phyloP scores from a whole-genome alignment of 2,797 vertebrate genomes.

The Sternarchorhynchus goeldii region DNA sequence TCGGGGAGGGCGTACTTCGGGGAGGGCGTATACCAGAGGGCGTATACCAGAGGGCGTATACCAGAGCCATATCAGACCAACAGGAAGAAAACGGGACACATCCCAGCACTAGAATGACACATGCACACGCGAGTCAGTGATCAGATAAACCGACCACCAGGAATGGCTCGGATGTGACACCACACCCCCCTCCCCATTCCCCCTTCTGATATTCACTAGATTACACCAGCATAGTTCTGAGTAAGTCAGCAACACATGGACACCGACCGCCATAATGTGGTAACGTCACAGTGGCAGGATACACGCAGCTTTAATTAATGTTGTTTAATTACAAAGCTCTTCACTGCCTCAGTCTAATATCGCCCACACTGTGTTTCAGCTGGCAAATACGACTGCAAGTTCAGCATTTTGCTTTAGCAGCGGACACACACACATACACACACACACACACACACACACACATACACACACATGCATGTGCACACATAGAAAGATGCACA shows the following conservation, averaged over 20 bases:
- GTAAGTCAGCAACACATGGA: slow-evolving; percentile 18
- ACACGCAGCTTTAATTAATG: slow-evolving; percentile 51
- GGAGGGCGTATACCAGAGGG: too few relatives aligned
- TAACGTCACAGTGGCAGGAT: slow-evolving; percentile 30
- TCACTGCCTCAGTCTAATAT: slow-evolving; percentile 45
- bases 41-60: too few relatives aligned
- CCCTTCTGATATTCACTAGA: slow-evolving; percentile 4
- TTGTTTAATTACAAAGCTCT: slow-evolving; percentile 53
- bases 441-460: slow-evolving; percentile 47
- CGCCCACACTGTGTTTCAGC: slow-evolving; percentile 43
- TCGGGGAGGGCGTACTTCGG: too few relatives aligned
- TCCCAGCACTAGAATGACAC: too few relatives aligned
- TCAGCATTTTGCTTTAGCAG: slow-evolving; percentile 49
- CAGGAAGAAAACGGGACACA: too few relatives aligned
- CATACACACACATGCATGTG: slow-evolving; percentile 16
- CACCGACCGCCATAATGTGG: slow-evolving; percentile 24
- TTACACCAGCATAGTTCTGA: not conserved
- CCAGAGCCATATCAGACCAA: too few relatives aligned
- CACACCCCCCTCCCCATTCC: not conserved
- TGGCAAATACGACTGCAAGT: slow-evolving; percentile 43
- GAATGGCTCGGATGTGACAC: too few relatives aligned
- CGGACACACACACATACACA: slow-evolving; percentile 27
- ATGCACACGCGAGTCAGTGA: too few relatives aligned
- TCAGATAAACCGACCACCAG: too few relatives aligned
- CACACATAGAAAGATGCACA: slow-evolving; percentile 30